Base-by-base conservation (phyloP, 2,113 vertebrate species). In the Oncorhynchus masou region DNA sequence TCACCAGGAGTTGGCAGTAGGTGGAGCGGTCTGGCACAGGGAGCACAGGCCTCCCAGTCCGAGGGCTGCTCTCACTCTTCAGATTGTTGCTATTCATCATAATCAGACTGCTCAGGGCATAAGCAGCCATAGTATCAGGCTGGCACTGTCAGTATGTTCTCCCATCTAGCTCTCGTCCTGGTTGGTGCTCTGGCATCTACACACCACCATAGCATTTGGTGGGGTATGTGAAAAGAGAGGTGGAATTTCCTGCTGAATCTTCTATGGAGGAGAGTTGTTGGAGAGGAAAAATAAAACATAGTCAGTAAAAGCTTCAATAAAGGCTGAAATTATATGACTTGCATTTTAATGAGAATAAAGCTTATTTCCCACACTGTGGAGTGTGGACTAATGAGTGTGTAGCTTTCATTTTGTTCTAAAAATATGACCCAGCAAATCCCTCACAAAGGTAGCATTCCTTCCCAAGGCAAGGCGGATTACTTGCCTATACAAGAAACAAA, bases 1-100 rank as follows among this genome's bases (percentile, higher is more conserved):
- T 79, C 51, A 75, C 87, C 0, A 94, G 89, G 27, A 92, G 79
- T 0, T 90, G 93, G 83, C 81, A 87, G 86, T 90, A 95, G 80
- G 93, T 88, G 82, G 91, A 77, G 0, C 94, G 91, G 76, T 94
- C 93, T 0, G 94, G 93, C 75, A 93, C 91, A 6, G 90, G 89
- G 76, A 94, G 90, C 83, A 95, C 93, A 3, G 90, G 93, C 75
- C 93, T 93, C 39, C 92, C 86, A 0, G 91, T 68, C 62, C 86
- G 87, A 73, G 94, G 88, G 1, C 94, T 91, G 79, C 90, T 65
- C 62, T 92, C 84, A 70, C 92, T 91, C 72, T 90, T 92, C 81
- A 87, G 89, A 85, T 94, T 86, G 75, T 82, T 82, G 64, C 75
- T 59, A 75, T 85, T 88, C 88, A 89, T 89, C 79, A 78, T 86